Evolutionary conservation across 1,140 invertebrate species (phyloP).

Genomic region (Drosophila rhopaloa): DNA sequence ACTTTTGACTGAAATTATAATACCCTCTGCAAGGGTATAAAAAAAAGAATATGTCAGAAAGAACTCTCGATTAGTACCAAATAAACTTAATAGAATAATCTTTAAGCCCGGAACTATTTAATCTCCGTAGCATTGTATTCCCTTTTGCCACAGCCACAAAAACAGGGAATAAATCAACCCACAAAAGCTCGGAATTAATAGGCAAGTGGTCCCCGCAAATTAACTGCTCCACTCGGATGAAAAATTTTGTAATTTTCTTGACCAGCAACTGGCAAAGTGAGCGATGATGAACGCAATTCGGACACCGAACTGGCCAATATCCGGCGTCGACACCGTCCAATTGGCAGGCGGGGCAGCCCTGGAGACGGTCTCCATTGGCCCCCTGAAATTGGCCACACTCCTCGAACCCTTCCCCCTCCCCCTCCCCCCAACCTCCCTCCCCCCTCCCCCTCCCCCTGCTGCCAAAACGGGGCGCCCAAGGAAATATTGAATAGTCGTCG

Average conservation of each 20-base stretch:
- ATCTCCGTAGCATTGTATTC: neutral
- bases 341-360: constrained; percentile 51
- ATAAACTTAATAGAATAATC: neutral
- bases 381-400: constrained; percentile 1
- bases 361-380: constrained; percentile 60
- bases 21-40: too few species aligned
- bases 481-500: constrained; percentile 58
- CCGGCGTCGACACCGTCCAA: constrained; percentile 54
- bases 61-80: neutral
- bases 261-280: neutral
- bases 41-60: too few species aligned
- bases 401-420: too few species aligned
- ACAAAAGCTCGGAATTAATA: neutral
- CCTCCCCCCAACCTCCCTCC: neutral
- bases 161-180: neutral
- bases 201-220: constrained; percentile 8
- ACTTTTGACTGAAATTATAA: too few species aligned
- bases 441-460: neutral
- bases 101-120: neutral
- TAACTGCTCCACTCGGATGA: constrained; percentile 20
- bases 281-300: constrained; percentile 18
- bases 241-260: constrained; percentile 24
- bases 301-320: constrained; percentile 57
- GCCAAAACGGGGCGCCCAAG: constrained; percentile 29
- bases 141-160: neutral